These are phyloP conservation scores for Abrostola triplasia DNA, from an alignment of 2,888 invertebrate species.

Conservation along the genomic window DNA sequence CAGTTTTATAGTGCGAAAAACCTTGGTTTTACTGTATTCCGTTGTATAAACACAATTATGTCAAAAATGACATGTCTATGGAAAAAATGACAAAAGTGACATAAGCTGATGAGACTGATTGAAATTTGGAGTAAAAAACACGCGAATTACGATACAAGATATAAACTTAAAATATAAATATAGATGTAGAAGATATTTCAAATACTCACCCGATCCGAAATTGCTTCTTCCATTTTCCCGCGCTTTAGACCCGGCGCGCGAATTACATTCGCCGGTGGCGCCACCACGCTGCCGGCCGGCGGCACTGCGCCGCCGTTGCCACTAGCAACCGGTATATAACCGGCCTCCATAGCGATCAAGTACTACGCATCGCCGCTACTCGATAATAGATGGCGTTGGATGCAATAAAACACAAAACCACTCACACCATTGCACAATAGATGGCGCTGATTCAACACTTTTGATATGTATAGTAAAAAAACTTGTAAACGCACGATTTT, in stretches of 20 bases:
- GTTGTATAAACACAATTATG: too few relatives aligned
- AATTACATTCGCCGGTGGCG: constrained; percentile 90
- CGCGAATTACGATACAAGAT: too few relatives aligned
- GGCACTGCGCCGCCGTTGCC: constrained; percentile 63
- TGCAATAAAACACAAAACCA: constrained; percentile 26
- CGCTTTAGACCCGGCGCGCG: constrained; percentile 93
- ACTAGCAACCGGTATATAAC: constrained; percentile 80
- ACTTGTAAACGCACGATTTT: constrained; percentile 43
- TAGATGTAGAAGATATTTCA: neutral
- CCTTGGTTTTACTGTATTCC: too few relatives aligned
- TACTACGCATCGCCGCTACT: constrained; percentile 67
- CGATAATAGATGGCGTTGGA: constrained; percentile 75
- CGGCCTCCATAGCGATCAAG: constrained; percentile 80
- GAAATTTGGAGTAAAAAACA: too few relatives aligned
- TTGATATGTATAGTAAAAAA: constrained; percentile 19
- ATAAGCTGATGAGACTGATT: too few relatives aligned
- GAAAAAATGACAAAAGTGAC: too few relatives aligned
- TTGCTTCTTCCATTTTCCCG: constrained; percentile 93
- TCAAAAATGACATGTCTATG: too few relatives aligned
- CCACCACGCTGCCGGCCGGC: constrained; percentile 69
- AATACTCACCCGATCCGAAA: constrained; percentile 92
- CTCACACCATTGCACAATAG: constrained; percentile 36
- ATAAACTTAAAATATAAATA: too few relatives aligned
- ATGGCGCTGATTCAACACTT: constrained; percentile 35
- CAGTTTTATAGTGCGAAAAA: too few relatives aligned